These are phyloP conservation scores for Crenichthys baileyi DNA, from an alignment of 2,797 vertebrate genomes.

Conservation along the genomic window DNA sequence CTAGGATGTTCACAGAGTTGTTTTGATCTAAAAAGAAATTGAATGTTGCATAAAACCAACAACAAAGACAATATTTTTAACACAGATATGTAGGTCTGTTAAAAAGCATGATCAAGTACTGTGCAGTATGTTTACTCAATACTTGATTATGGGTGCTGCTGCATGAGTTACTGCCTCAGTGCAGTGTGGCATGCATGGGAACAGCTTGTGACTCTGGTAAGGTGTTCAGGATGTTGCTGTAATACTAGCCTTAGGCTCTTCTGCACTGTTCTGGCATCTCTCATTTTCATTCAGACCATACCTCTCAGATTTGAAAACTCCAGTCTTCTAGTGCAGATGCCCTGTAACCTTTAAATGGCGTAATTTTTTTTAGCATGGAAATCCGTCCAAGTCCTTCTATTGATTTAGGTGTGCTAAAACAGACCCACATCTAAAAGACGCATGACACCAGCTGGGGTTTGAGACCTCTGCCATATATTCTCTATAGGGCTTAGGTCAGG, in stretches of 20 bases:
- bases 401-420: neutral
- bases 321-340: neutral
- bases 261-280: neutral
- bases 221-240: neutral
- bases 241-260: neutral
- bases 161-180: neutral
- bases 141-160: neutral
- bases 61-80: too few species aligned
- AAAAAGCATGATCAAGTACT: neutral
- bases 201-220: neutral
- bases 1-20: too few species aligned
- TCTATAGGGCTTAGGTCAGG: neutral
- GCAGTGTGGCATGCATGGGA: neutral
- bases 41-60: too few species aligned
- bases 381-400: neutral
- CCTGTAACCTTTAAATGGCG: neutral
- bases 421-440: neutral
- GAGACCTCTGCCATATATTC: neutral
- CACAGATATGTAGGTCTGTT: neutral
- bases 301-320: neutral
- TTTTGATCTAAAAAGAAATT: too few species aligned
- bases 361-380: neutral
- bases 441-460: neutral
- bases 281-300: neutral
- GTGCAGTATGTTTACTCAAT: neutral